phyloP scores from a whole-genome alignment of 1,140 invertebrate genomes.

The Tetragnatha versicolor region DNA sequence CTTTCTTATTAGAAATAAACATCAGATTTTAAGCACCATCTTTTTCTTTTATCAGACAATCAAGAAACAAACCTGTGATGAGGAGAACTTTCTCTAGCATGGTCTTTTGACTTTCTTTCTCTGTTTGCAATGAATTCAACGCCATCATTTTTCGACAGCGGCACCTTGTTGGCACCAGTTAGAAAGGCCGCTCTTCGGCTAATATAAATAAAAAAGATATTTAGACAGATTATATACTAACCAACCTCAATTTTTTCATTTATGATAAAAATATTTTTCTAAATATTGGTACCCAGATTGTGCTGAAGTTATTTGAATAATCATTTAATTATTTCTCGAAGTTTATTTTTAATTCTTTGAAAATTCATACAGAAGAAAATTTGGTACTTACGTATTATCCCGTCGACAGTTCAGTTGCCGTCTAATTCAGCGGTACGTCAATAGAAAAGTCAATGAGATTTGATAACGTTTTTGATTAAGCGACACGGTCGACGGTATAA shows the following conservation, averaged over 20 bases:
- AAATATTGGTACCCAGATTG: background rate
- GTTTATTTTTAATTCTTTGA: background rate
- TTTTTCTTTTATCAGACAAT: background rate
- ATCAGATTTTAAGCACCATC: background rate
- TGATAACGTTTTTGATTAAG: too few relatives aligned
- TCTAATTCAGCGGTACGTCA: too few relatives aligned
- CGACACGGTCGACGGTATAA: too few relatives aligned
- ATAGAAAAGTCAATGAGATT: too few relatives aligned
- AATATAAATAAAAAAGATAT: background rate
- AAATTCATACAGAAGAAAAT: background rate
- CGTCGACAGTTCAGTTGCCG: too few relatives aligned
- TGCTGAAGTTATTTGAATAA: background rate
- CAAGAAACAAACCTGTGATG: too few relatives aligned
- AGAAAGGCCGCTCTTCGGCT: background rate
- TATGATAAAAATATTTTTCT: background rate
- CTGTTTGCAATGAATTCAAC: background rate
- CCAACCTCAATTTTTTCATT: background rate
- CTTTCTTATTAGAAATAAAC: background rate
- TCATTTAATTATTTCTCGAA: background rate
- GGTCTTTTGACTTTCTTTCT: background rate
- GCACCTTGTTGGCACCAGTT: background rate
- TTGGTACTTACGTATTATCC: background rate
- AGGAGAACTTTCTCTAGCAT: background rate
- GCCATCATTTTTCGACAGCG: constrained; percentile 1
- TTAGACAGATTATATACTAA: background rate